phyloP scores from a whole-genome alignment of 2,113 vertebrate species.

The rabbit (Oryctolagus cuniculus) region mOryCun1.1 NC_091438.1:100271501-100272000 shows the following conservation, averaged over 20 bases:
- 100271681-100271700: neutral
- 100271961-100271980: neutral
- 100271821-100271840: neutral
- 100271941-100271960: neutral
- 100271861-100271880: neutral
- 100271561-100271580: conserved; percentile 42
- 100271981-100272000: neutral
- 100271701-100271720: conserved; percentile 44
- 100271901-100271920: neutral
- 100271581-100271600: neutral
- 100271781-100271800: neutral
- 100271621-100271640: neutral
- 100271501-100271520: conserved; percentile 72
- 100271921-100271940: conserved; percentile 2
- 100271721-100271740: neutral
- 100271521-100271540: conserved; percentile 63
- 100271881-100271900: neutral
- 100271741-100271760: neutral
- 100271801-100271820: neutral
- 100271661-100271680: conserved; percentile 30
- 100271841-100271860: neutral
- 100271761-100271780: neutral
- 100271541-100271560: conserved; percentile 47
- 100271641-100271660: neutral
- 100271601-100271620: conserved; percentile 68